Base-by-base conservation (phyloP, 2,113 vertebrate species). In the Nansenia antarctica region DNA sequence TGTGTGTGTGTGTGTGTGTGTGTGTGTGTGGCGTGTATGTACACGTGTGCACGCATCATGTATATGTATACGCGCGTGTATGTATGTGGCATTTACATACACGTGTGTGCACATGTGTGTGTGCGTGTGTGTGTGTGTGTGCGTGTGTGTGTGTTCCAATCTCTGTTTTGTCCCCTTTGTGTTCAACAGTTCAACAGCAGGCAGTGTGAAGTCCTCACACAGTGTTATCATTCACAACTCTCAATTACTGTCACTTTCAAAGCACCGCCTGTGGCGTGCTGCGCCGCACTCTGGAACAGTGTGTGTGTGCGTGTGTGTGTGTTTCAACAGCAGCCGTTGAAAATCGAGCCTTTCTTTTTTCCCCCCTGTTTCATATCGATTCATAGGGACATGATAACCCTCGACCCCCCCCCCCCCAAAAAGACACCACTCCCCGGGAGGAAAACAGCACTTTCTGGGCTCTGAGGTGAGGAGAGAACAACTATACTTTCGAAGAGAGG, bases 241-340 rank as follows among this genome's bases (percentile, higher is more conserved):
- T 39, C 72, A 39, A 64, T 47, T 67, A 72, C 49, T 45, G 18
- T 22, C 45, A 37, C 24, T 76, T 83, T 77, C 39, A 76, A 72
- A 73, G 52, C 74, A 58, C 35, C n/a, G 74, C 54, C 74, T 34
- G 59, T 54, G 26, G 70, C 77, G 61, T 60, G 29, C 59, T 30
- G 24, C n/a, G 52, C 66, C 39, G 37, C 62, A 65, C 34, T 37
- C 68, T 60, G 30, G 15, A 58, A 20, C 42, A 72, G 24, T 74
- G n/a, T n/a, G 37, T 73, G 7, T 31, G 49, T 62, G 39, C n/a
- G n/a, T 20, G n/a, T n/a, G n/a, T n/a, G n/a, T n/a, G n/a, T n/a
- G n/a, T n/a, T n/a, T n/a, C n/a, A n/a, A n/a, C 60, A n/a, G n/a
- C n/a, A n/a, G n/a, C n/a, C n/a, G n/a, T n/a, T n/a, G n/a, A n/a